Evolutionary conservation across 2,797 vertebrate genomes (phyloP).

Genomic region (Paedocypris micromegethes): DNA sequence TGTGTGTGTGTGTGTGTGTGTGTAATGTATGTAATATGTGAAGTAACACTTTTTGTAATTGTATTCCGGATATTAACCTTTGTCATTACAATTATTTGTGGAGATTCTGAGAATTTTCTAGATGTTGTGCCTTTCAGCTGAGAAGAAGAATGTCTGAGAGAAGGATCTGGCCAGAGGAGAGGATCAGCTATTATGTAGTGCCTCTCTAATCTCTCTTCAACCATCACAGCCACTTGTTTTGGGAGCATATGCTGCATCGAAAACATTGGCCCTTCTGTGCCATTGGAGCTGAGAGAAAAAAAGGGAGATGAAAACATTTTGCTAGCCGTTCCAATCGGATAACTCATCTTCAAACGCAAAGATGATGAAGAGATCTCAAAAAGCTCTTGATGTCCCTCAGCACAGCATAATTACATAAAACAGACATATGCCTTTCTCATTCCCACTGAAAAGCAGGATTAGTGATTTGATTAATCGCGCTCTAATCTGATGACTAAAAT

Average conservation of each 20-base stretch:
- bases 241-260: constrained; percentile 60
- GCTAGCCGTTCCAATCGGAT: constrained; percentile 58
- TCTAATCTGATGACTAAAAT: constrained; percentile 76
- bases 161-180: constrained; percentile 21
- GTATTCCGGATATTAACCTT: too few species aligned
- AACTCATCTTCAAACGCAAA: constrained; percentile 60
- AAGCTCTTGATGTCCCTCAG: constrained; percentile 41
- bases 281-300: constrained; percentile 3
- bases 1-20: too few species aligned
- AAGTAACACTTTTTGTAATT: too few species aligned
- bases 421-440: constrained; percentile 69
- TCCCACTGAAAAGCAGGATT: constrained; percentile 71
- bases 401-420: constrained; percentile 66
- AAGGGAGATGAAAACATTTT: constrained; percentile 58
- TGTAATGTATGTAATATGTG: too few species aligned
- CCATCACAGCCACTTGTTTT: constrained; percentile 50
- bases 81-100: neutral
- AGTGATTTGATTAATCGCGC: constrained; percentile 77
- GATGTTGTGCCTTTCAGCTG: constrained; percentile 3
- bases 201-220: constrained; percentile 64
- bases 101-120: constrained; percentile 5
- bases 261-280: constrained; percentile 21
- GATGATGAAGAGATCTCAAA: constrained; percentile 51
- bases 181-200: constrained; percentile 16
- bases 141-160: constrained; percentile 17